These are phyloP conservation scores for Vulpes lagopus DNA, from an alignment of 2,113 vertebrate species.

Conservation along the genomic window DNA sequence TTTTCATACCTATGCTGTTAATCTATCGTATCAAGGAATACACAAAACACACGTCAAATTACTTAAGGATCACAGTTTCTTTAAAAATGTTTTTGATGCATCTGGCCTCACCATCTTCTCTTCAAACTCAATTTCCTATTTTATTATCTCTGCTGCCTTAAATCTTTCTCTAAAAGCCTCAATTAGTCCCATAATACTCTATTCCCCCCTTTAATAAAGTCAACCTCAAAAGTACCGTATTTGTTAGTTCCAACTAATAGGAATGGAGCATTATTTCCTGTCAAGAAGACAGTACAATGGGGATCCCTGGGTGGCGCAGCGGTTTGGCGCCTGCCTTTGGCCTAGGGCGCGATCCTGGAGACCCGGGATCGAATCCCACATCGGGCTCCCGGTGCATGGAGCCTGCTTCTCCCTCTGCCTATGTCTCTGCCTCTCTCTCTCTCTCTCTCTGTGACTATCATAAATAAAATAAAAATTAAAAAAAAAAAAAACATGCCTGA, in stretches of 20 bases:
- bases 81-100: slow-evolving; percentile 41
- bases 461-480: too few relatives aligned
- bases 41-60: not conserved
- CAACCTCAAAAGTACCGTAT: not conserved
- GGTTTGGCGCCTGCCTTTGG: too few relatives aligned
- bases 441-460: too few relatives aligned
- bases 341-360: too few relatives aligned
- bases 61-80: slow-evolving; percentile 1
- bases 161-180: slow-evolving; percentile 28
- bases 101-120: not conserved
- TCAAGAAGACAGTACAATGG: not conserved
- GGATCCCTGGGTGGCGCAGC: too few relatives aligned
- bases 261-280: not conserved
- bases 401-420: too few relatives aligned
- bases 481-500: too few relatives aligned
- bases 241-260: not conserved
- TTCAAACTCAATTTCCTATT: slow-evolving; percentile 24
- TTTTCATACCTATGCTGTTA: not conserved
- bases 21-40: not conserved
- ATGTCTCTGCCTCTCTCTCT: too few relatives aligned
- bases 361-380: too few relatives aligned
- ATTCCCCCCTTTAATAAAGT: not conserved
- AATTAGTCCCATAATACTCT: not conserved
- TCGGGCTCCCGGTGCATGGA: too few relatives aligned
- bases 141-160: slow-evolving; percentile 46